phyloP scores from a whole-genome alignment of 2,797 vertebrate genomes.

The Salmo trutta region DNA sequence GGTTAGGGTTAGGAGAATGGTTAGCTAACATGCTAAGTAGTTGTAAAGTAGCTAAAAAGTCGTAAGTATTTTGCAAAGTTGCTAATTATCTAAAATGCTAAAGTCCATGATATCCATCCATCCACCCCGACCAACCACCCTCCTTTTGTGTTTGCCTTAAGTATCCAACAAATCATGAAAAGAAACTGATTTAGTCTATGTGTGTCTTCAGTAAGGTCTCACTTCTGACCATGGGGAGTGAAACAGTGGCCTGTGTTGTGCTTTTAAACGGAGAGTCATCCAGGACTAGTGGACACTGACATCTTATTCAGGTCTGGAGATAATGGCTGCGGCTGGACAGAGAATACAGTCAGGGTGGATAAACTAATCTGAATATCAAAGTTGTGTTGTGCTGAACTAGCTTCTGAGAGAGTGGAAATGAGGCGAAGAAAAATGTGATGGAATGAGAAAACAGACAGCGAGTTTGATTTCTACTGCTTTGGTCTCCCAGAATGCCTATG shows the following conservation, averaged over 20 bases:
- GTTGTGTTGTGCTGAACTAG: conserved; percentile 3
- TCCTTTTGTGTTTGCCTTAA: too few species aligned
- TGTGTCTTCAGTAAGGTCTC: background rate
- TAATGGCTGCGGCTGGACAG: background rate
- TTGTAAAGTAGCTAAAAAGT: too few species aligned
- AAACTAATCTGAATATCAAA: conserved; percentile 20
- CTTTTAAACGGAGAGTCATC: background rate
- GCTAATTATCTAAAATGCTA: too few species aligned
- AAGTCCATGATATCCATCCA: too few species aligned
- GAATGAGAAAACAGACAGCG: conserved; percentile 5
- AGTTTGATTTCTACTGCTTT: background rate
- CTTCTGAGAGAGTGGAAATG: conserved; percentile 25
- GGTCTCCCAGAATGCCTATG: background rate
- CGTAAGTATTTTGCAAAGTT: too few species aligned
- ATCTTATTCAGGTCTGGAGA: background rate
- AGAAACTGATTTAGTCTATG: background rate
- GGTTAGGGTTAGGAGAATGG: too few species aligned
- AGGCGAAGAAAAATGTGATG: conserved; percentile 33
- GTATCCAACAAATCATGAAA: background rate
- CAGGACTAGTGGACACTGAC: background rate
- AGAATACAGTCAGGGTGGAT: background rate
- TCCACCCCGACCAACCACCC: too few species aligned
- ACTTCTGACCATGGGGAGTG: background rate
- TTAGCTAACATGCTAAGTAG: too few species aligned
- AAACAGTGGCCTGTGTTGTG: background rate